A percentile compares a stretch with the other conserved stretches of the same genome.
These are phyloP conservation scores for Orchesella flavescens DNA, from an alignment of 2,888 invertebrate genomes.

Conservation along the genomic window DNA sequence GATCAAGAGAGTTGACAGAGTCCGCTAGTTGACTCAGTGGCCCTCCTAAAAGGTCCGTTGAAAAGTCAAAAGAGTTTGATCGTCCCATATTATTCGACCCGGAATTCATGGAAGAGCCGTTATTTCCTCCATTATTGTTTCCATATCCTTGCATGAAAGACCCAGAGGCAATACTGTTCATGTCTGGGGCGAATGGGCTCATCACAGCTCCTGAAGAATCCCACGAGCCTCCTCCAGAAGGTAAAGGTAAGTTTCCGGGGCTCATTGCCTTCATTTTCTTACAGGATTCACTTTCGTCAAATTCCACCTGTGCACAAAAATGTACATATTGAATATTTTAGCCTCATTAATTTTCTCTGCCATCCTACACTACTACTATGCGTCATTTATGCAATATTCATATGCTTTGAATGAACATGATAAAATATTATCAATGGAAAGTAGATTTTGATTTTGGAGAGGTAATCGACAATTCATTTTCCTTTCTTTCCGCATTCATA, in stretches of 20 bases:
- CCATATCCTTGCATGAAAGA: slow-evolving; percentile 75
- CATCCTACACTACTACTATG: too few relatives aligned
- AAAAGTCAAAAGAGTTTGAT: slow-evolving; percentile 73
- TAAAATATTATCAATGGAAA: too few relatives aligned
- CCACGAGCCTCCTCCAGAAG: slow-evolving; percentile 77
- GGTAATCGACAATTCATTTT: too few relatives aligned
- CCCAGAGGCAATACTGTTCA: slow-evolving; percentile 83
- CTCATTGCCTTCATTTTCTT: slow-evolving; percentile 67
- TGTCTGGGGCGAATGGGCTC: slow-evolving; percentile 93
- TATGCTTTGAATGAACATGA: too few relatives aligned
- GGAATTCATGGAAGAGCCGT: slow-evolving; percentile 40
- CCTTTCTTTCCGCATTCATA: too few relatives aligned
- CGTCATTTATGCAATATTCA: too few relatives aligned
- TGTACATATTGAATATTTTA: slow-evolving; percentile 32
- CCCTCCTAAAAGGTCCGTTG: slow-evolving; percentile 75
- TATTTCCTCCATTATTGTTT: slow-evolving; percentile 74
- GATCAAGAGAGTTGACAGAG: slow-evolving; percentile 90
- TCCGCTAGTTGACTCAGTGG: slow-evolving; percentile 88
- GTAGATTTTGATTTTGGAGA: too few relatives aligned
- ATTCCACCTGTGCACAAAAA: slow-evolving; percentile 71
- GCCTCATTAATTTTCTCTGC: too few relatives aligned
- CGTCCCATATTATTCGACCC: slow-evolving; percentile 71
- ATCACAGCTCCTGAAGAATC: slow-evolving; percentile 84
- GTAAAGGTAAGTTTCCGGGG: slow-evolving; percentile 68
- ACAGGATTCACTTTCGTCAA: slow-evolving; percentile 68